phyloP scores from a whole-genome alignment of 2,113 vertebrate species.

The Tor tambroides region DNA sequence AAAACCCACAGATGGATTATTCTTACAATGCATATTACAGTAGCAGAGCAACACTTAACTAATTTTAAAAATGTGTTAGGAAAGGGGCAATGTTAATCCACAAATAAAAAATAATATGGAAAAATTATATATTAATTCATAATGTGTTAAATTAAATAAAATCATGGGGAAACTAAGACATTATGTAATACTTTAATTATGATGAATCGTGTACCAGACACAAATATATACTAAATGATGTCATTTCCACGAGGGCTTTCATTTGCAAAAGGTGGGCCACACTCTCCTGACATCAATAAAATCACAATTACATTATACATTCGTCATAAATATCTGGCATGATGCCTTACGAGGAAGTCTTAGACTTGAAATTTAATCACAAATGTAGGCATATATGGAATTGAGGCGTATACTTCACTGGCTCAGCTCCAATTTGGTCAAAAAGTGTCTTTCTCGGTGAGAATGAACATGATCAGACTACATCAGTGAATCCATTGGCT shows the following conservation, averaged over 20 bases:
- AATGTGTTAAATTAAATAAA: conserved; percentile 55
- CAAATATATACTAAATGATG: conserved; percentile 57
- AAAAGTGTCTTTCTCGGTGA: neutral
- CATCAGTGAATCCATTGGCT: conserved; percentile 67
- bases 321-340: conserved; percentile 71
- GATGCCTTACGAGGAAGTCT: conserved; percentile 63
- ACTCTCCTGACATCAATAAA: conserved; percentile 25
- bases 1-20: conserved; percentile 33
- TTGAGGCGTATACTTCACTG: conserved; percentile 7
- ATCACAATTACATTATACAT: conserved; percentile 44
- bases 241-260: conserved; percentile 26
- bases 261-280: conserved; percentile 26
- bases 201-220: conserved; percentile 72
- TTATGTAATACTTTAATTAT: conserved; percentile 41
- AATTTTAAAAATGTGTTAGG: conserved; percentile 33
- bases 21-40: conserved; percentile 5
- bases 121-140: conserved; percentile 55
- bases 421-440: conserved; percentile 38
- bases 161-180: conserved; percentile 35
- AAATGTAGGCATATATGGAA: conserved; percentile 13
- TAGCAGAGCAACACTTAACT: conserved; percentile 45
- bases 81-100: conserved; percentile 41
- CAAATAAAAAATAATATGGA: conserved; percentile 31
- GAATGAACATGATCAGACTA: conserved; percentile 36
- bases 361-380: conserved; percentile 47